phyloP scores from a whole-genome alignment of 2,797 vertebrate species.

The Phataginus tetradactyla region DNA sequence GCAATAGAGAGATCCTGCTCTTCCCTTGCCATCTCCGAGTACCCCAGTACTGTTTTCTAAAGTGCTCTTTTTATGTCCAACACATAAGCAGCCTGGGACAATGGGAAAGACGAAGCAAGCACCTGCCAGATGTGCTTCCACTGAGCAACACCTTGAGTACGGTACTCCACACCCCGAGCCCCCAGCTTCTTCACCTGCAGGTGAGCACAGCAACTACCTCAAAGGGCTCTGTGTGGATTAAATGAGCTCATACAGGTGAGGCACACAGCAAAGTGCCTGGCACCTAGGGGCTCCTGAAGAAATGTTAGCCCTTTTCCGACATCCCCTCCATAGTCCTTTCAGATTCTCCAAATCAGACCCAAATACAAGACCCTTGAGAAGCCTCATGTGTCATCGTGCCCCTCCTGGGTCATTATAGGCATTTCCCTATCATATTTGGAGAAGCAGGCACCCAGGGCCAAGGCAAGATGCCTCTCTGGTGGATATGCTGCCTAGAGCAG shows the following conservation, averaged over 20 bases:
- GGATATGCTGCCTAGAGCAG: not conserved
- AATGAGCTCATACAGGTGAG: not conserved
- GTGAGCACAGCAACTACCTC: not conserved
- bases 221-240: not conserved
- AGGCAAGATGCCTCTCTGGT: not conserved
- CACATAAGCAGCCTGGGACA: not conserved
- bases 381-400: not conserved
- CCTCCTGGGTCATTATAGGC: not conserved
- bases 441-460: not conserved
- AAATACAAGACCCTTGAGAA: not conserved
- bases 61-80: not conserved
- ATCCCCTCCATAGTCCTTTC: not conserved
- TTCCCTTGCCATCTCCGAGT: not conserved
- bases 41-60: not conserved
- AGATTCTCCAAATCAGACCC: not conserved
- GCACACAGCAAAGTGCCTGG: no score
- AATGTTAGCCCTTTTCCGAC: not conserved
- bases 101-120: not conserved
- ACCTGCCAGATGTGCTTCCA: not conserved
- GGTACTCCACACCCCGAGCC: not conserved
- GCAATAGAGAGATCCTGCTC: not conserved
- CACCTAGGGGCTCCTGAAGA: not conserved
- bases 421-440: not conserved
- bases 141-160: not conserved
- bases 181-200: not conserved